Base-by-base conservation (phyloP, 2,113 vertebrate genomes). In the Odobenus rosmarus region DNA sequence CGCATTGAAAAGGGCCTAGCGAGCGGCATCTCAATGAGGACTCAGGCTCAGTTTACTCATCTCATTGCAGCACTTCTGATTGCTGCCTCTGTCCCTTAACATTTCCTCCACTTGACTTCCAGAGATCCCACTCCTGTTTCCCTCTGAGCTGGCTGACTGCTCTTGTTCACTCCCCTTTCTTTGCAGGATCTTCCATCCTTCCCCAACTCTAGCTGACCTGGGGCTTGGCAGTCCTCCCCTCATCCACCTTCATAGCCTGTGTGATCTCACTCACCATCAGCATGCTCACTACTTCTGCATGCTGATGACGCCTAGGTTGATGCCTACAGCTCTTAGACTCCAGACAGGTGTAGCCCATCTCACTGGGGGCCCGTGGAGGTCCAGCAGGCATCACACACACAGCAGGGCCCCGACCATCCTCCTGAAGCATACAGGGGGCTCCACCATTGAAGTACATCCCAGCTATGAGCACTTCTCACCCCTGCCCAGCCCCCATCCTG, bases 1-100 rank as follows among this genome's bases (percentile, higher is more conserved):
- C 1, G 3, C 5, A 9, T 7, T 0, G 53, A 31, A 26, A 7
- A 19, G 36, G 24, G 51, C 9, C 62, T 61, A 6, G 14, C 0
- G 0, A 9, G 8, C 8, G 36, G 18, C 31, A 0, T 5, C 36
- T 12, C 21, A 57, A 21, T 5, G 23, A 3, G 1, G 28, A 62
- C 74, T 8, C 19, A 11, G 61, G 62, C 28, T 51, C 36, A 2
- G 39, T 3, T 8, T 16, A 9, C 12, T 23, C 13, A 5, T 19
- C 33, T 93, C 36, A 14, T 26, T 0, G 4, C 0, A 28, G 46
- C 12, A 33, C 5, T 9, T 5, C 3, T 6, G 18, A 15, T 51
- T 1, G 31, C 64, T 1, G 18, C n/a, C 51, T 59, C 55, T 7
- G 24, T 19, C 77, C 59, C 62, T 14, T 61, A 51, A 36, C 24